Evolutionary conservation across 2,113 vertebrate genomes (phyloP), one percentile per base, ranked within the genome.

Genomic region (Chaetodon auriga): DNA sequence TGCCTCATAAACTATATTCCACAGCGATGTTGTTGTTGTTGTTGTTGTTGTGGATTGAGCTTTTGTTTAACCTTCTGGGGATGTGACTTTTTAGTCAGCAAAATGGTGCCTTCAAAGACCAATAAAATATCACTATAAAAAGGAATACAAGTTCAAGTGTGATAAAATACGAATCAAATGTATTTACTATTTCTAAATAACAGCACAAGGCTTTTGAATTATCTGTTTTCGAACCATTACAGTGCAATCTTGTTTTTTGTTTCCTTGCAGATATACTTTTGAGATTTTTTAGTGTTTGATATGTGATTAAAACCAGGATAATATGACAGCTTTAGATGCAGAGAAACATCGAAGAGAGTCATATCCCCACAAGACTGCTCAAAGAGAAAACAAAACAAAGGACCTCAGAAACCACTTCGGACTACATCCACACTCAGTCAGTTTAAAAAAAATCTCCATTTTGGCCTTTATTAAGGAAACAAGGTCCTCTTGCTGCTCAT

Each of bases 1-100:
- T 41, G 75, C 70, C 80, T 85, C 80, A 72, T 88, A 88, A 92
- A 91, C 53, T 65, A 63, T 14, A 48, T 61, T 36, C 43, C 69
- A 69, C 23, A 55, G 57, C 58, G 66, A 36, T 11, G 30, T 19
- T 61, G 58, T 36, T 61, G 30, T 9, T 35, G 25, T 21, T 53
- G 16, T 51, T 54, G 19, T 10, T 63, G 19, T 64, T 49, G 63
- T 49, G 38, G 36, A 65, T 1, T 21, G 7, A 61, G 45, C 30
- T 74, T 51, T 78, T 30, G 61, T 55, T 58, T 25, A 58, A 78
- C 16, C 45, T 65, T 68, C 6, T 30, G n/a, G 41, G 58, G 12
- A 66, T 45, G n/a, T 38, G 49, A 38, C 57, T 75, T 60, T 58
- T 41, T 25, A 71, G 25, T 77, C n/a, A 51, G 51, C 4, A 38